Percentiles rank a stretch among this genome's conserved stretches.
phyloP scores from a whole-genome alignment of 2,113 vertebrate genomes.

The Cacatua alba region DNA sequence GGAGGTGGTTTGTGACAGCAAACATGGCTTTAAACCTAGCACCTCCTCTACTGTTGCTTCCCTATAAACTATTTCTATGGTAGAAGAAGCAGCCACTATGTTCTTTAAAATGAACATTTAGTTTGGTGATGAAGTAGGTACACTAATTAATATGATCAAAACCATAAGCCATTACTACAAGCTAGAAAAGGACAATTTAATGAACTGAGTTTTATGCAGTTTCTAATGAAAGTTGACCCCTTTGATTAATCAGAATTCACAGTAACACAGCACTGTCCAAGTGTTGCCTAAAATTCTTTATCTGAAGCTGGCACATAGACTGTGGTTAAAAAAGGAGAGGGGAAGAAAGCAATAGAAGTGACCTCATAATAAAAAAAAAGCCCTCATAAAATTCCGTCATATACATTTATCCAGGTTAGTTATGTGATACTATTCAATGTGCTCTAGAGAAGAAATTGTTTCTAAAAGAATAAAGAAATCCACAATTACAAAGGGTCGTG shows the following conservation, averaged over 20 bases:
- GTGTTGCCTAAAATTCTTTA: conserved; percentile 8
- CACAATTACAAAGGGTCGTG: not conserved
- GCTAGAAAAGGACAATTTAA: conserved; percentile 43
- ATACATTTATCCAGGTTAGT: conserved; percentile 5
- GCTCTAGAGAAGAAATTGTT: not conserved
- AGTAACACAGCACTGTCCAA: conserved; percentile 5
- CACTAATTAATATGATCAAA: conserved; percentile 60
- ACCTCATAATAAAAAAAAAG: conserved; percentile 28
- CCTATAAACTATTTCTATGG: not conserved
- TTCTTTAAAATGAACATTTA: conserved; percentile 14
- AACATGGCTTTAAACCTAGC: not conserved
- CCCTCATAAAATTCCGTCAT: conserved; percentile 12
- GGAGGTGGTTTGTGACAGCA: too few species aligned
- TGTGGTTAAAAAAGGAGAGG: not conserved
- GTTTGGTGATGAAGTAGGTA: not conserved
- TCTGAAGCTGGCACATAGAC: conserved; percentile 4
- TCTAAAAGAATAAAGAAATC: not conserved
- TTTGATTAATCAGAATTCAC: conserved; percentile 57
- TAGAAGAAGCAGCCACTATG: not conserved
- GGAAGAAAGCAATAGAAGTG: not conserved
- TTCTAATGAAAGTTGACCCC: conserved; percentile 51
- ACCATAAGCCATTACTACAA: conserved; percentile 9
- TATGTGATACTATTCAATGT: not conserved
- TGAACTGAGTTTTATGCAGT: conserved; percentile 50
- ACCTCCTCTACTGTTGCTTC: not conserved